Base-by-base conservation (phyloP, 2,113 vertebrate genomes). In the Oryzias javanicus region DNA sequence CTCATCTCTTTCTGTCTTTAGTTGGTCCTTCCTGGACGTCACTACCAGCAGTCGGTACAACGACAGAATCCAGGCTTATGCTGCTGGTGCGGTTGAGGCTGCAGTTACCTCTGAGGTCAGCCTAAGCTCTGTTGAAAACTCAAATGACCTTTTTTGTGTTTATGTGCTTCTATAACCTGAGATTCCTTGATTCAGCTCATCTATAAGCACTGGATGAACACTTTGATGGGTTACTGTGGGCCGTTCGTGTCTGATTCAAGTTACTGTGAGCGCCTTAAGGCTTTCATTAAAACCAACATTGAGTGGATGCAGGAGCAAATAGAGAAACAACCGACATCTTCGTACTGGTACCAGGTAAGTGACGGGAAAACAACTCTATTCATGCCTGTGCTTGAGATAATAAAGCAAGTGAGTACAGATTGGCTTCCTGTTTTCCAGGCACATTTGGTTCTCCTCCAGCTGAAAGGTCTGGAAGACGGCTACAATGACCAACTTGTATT, bases 201-300 rank as follows among this genome's bases (percentile, higher is more conserved):
- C 79, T 96, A 95, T 70, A 94, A 96, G 89, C 94, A 99, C 76
- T 99, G 96, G 96, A 95, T 97, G 93, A 99, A 99, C 89, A 98
- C 94, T 0, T 80, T 97, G 64, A 90, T 94, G 84, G 89, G 84
- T 22, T 99, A 97, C 84, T 99, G 97, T 0, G 94, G 92, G 13
- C 94, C 94, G 55, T 94, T 94, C 45, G 88, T 89, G 6, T 88
- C 90, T 0, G 77, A 94, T 29, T 80, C 89, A 0, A 68, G 74
- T 44, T 99, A 95, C 88, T 99, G 96, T 2, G 84, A 94, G 76
- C 91, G 84, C 52, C 94, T 99, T 42, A 92, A 91, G 59, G n/a
- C 27, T 66, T 99, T 93, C 76, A 92, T 99, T 7, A 82, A 89
- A 64, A 61, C 75, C 76, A 99, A 96, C 82, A 80, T 98, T 76